A percentile compares a stretch with the other conserved stretches of the same genome.
Evolutionary conservation across 2,797 vertebrate genomes (phyloP).

Genomic region (Psittacula echo): DNA sequence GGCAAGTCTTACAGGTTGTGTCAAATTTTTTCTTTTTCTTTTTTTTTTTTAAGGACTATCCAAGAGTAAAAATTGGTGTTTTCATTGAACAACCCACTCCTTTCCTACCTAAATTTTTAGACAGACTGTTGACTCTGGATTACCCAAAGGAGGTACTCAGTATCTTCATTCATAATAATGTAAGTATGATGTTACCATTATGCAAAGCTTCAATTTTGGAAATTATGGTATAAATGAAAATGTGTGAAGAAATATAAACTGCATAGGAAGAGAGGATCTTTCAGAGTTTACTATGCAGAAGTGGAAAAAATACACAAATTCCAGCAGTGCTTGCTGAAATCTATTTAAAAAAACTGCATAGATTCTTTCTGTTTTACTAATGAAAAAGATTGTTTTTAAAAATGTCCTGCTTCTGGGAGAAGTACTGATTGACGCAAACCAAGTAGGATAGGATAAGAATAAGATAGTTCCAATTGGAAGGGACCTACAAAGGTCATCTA

Average conservation of each 20-base stretch:
- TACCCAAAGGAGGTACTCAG: conserved; percentile 91
- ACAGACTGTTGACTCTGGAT: conserved; percentile 86
- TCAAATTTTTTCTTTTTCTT: conserved; percentile 3
- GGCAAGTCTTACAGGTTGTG: conserved; percentile 34
- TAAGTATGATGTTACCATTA: conserved; percentile 76
- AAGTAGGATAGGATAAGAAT: background rate
- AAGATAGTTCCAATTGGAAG: background rate
- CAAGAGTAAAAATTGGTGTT: conserved; percentile 88
- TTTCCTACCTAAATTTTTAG: conserved; percentile 93
- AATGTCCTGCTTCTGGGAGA: background rate
- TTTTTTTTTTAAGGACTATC: conserved; percentile 84
- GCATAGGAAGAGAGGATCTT: background rate
- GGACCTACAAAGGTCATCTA: fast-evolving
- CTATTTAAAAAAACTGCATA: background rate
- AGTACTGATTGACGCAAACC: background rate
- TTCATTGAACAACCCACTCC: conserved; percentile 97
- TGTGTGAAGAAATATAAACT: background rate
- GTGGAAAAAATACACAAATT: background rate
- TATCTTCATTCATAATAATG: conserved; percentile 94
- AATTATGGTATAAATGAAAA: background rate
- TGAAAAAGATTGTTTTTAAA: background rate
- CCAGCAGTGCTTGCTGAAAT: background rate
- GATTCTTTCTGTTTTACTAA: background rate
- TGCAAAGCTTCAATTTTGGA: background rate
- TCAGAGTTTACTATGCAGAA: background rate